These are phyloP conservation scores for Porites rus DNA, from an alignment of 92 coral and sea anemone species.

Conservation along the genomic window DNA sequence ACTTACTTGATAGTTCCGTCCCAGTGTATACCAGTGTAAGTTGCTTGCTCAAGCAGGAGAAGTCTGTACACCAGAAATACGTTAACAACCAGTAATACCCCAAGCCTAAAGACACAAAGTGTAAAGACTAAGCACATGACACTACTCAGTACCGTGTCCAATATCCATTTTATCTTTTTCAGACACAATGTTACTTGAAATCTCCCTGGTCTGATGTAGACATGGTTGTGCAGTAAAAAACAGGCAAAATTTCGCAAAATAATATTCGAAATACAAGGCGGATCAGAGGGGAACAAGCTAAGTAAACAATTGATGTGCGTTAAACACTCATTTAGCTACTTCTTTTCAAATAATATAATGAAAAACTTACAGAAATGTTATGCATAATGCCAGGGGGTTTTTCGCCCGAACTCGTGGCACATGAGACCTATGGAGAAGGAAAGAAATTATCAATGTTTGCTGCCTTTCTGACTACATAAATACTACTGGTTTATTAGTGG, in stretches of 20 bases:
- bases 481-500: background rate
- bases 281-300: too few relatives aligned
- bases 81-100: slow-evolving; percentile 76
- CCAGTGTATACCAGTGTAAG: slow-evolving; percentile 68
- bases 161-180: background rate
- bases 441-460: too few relatives aligned
- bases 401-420: slow-evolving; percentile 61
- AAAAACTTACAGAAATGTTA: slow-evolving; percentile 75
- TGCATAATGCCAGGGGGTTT: slow-evolving; percentile 62
- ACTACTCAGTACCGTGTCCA: background rate
- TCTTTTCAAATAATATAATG: too few relatives aligned
- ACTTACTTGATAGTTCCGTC: slow-evolving; percentile 65
- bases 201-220: too few relatives aligned
- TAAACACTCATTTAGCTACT: too few relatives aligned
- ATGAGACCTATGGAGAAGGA: slow-evolving; percentile 41
- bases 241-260: too few relatives aligned
- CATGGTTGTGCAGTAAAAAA: too few relatives aligned
- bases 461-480: background rate
- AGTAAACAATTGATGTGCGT: too few relatives aligned
- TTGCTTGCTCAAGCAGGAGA: slow-evolving; percentile 81
- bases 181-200: background rate
- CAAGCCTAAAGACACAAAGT: slow-evolving; percentile 60
- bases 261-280: too few relatives aligned
- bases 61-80: slow-evolving; percentile 85
- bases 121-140: background rate